Conservation (phyloP, 2,797 vertebrate genomes). For the Helostoma temminkii region DNA sequence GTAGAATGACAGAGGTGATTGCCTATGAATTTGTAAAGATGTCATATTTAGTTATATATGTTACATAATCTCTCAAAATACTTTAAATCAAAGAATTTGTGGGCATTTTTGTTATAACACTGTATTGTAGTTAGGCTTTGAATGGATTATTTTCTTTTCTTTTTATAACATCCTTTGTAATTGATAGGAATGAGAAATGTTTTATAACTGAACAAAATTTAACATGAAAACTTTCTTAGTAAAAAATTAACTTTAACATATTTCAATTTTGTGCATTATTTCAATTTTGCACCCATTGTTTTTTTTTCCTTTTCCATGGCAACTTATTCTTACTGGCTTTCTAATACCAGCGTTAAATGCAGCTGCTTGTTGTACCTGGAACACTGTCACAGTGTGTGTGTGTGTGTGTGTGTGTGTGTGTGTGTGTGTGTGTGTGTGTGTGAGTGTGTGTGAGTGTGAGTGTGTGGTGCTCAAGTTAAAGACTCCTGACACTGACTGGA, state of each 20-base stretch:
- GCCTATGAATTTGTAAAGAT: constrained; percentile 14
- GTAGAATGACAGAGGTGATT: constrained; percentile 3
- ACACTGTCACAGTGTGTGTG: not conserved
- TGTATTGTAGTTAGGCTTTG: too few species aligned
- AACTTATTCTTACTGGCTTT: not conserved
- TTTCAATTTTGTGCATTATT: not conserved
- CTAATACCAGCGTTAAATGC: not conserved
- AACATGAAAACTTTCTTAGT: too few species aligned
- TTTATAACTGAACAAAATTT: too few species aligned
- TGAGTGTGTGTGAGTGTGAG: constrained; percentile 4
- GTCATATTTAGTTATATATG: not conserved
- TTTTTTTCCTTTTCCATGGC: too few species aligned
- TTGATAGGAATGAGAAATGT: too few species aligned
- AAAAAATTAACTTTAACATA: too few species aligned
- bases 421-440: constrained; percentile 22
- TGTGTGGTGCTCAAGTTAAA: constrained; percentile 23
- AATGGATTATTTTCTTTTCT: too few species aligned
- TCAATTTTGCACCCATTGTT: not conserved
- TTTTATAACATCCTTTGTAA: too few species aligned
- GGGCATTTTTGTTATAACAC: too few species aligned
- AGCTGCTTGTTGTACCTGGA: constrained; percentile 18
- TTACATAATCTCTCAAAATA: constrained; percentile 10
- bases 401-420: not conserved
- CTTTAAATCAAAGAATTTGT: too few species aligned
- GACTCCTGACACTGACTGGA: constrained; percentile 53